Percentiles rank a stretch among this genome's conserved stretches.
Conservation (phyloP, 2,797 vertebrate species). For the Mus caroli region DNA sequence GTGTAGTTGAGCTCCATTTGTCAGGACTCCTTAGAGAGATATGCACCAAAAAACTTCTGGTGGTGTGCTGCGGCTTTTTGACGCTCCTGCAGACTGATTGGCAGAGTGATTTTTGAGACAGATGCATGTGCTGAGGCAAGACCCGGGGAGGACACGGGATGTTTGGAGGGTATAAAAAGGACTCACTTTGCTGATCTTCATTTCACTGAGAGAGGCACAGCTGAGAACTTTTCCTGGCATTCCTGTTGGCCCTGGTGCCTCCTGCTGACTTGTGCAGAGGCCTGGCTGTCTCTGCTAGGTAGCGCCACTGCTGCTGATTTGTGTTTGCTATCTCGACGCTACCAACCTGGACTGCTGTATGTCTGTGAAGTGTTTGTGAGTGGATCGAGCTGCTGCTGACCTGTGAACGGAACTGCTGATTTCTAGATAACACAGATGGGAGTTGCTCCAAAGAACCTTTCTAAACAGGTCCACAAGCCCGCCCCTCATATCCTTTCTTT, state of each 20-base stretch:
- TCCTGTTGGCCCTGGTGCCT: background rate
- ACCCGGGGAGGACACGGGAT: background rate
- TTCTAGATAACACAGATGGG: background rate
- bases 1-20: background rate
- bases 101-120: background rate
- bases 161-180: background rate
- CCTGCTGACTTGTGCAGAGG: no score
- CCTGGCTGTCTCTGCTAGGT: background rate
- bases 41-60: background rate
- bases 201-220: background rate
- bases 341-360: background rate
- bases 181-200: background rate
- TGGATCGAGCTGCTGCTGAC: background rate
- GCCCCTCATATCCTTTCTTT: background rate
- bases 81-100: fast-evolving
- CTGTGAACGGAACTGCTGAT: background rate
- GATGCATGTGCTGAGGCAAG: background rate
- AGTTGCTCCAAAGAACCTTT: background rate
- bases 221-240: background rate
- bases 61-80: background rate
- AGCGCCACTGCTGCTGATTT: background rate
- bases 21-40: background rate
- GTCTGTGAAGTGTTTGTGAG: background rate
- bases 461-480: background rate
- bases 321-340: background rate